Base-by-base conservation (phyloP, 2,888 invertebrate genomes). In the Cerceris rybyensis region DNA sequence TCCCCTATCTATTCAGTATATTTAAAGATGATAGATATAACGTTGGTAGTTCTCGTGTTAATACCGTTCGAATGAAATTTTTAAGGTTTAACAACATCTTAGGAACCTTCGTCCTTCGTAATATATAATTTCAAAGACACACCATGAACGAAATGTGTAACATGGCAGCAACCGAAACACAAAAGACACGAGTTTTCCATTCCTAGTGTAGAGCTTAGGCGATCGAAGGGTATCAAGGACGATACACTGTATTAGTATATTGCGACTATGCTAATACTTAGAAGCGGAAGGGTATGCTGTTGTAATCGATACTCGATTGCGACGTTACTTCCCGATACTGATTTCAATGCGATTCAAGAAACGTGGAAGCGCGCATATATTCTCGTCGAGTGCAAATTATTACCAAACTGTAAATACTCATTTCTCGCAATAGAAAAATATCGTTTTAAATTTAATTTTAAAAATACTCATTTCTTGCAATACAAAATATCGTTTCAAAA, bases 251-350 rank as follows among this genome's bases (percentile, higher is more conserved):
- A 64, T 79, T 79, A 80, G 73, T 81, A 74, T 39, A 43, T 61
- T 59, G 76, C 65, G 67, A 54, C 79, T 82, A 66, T 78, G 59
- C 69, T 73, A 75, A 58, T 69, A 70, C 66, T 69, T 17, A 61
- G 14, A 41, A 39, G 41, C 55, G 43, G 42, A 71, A 50, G 52
- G 63, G 69, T 42, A 52, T 13, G 59, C 50, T 64, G 57, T 71
- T 61, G 64, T 59, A 75, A 81, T 81, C 73, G 73, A 74, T 73
- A 70, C 14, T 57, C 42, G 65, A 64, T 28, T 28, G 4, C 17
- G 17, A n/a, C 14, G 9, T 64, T 75, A 65, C 52, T 52, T 14
- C 46, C 54, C 14, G 8, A 39, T 49, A 43, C 49, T 9, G 42
- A 59, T 60, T 61, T 81, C 65, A 55, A 42, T 54, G 16, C 28